Evolutionary conservation across 2,888 invertebrate species (phyloP).

Genomic region (Andrena flavipes): DNA sequence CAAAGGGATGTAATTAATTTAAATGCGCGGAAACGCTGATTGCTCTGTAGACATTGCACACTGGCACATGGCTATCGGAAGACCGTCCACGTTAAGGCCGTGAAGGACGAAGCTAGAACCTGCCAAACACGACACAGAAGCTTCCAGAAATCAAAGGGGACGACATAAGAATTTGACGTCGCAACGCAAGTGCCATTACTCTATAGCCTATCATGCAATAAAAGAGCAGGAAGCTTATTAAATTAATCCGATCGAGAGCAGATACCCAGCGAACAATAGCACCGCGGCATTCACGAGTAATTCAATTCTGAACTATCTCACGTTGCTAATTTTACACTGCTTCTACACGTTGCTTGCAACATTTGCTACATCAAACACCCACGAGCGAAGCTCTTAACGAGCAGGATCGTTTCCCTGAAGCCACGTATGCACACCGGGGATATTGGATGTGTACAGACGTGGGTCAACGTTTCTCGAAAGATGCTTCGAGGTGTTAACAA

Average conservation of each 20-base stretch:
- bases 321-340: conserved; percentile 14
- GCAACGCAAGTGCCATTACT: neutral
- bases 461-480: conserved; percentile 6
- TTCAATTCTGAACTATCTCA: neutral
- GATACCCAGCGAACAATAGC: conserved; percentile 22
- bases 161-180: no score
- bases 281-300: neutral
- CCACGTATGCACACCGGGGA: neutral
- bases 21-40: conserved; percentile 22
- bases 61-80: neutral
- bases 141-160: neutral
- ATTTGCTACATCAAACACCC: neutral
- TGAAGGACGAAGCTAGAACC: neutral
- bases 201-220: conserved; percentile 9
- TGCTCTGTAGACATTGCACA: neutral
- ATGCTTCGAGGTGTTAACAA: neutral
- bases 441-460: neutral
- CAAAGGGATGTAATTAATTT: conserved; percentile 44
- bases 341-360: neutral
- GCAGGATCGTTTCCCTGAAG: neutral
- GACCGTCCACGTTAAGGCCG: neutral
- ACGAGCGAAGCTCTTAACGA: neutral
- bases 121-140: neutral
- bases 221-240: conserved; percentile 5
- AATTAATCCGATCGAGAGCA: conserved; percentile 5